These are phyloP conservation scores for Mythimna vitellina DNA, from an alignment of 2,888 invertebrate species.

Conservation along the genomic window DNA sequence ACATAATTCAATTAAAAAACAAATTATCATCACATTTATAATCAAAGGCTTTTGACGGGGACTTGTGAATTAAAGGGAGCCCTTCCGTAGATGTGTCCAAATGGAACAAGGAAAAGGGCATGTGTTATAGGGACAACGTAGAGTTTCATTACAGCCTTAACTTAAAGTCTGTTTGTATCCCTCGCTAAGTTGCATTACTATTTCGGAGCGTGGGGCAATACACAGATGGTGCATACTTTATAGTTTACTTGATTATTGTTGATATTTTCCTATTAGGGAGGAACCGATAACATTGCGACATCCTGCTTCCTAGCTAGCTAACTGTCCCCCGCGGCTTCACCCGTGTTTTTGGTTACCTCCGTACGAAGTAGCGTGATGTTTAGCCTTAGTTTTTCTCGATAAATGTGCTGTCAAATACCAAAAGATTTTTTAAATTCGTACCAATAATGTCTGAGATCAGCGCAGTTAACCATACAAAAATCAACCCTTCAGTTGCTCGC, in stretches of 20 bases:
- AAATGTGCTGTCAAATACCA: no score
- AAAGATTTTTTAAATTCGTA: no score
- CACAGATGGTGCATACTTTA: constrained; percentile 39
- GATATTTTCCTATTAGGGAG: constrained; percentile 9
- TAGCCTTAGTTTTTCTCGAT: no score
- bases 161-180: constrained; percentile 54
- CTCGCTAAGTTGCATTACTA: constrained; percentile 47
- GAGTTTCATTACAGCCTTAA: constrained; percentile 58
- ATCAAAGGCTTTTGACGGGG: constrained; percentile 14
- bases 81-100: constrained; percentile 39
- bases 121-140: constrained; percentile 44
- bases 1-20: constrained; percentile 4
- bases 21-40: neutral
- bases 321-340: no score
- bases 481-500: no score
- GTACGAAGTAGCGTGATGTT: no score
- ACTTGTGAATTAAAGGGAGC: constrained; percentile 46
- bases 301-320: neutral
- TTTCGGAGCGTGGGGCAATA: constrained; percentile 31
- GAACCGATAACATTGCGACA: neutral
- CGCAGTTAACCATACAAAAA: no score
- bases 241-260: constrained; percentile 18
- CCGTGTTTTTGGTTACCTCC: no score
- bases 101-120: constrained; percentile 56
- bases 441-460: no score